A percentile compares a stretch with the other conserved stretches of the same genome.
These are phyloP conservation scores for Toxotes jaculatrix DNA, from an alignment of 2,113 vertebrate species.

Conservation along the genomic window DNA sequence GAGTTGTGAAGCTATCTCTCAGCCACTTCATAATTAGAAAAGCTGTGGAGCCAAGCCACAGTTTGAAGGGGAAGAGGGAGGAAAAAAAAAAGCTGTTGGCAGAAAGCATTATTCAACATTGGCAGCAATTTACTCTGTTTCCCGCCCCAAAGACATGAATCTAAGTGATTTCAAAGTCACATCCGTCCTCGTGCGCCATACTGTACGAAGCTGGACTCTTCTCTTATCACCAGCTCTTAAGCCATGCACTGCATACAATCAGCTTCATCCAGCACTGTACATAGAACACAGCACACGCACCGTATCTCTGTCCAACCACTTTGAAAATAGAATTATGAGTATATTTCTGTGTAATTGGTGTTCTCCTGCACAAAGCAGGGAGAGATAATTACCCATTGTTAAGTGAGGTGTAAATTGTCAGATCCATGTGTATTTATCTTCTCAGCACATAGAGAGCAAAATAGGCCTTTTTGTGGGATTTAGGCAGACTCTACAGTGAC, in stretches of 20 bases:
- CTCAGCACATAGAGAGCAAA: constrained; percentile 41
- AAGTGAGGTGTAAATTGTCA: constrained; percentile 66
- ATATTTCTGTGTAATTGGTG: constrained; percentile 63
- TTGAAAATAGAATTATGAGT: constrained; percentile 60
- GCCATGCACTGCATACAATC: constrained; percentile 13
- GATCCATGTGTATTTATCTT: constrained; percentile 65
- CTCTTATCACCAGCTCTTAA: constrained; percentile 50
- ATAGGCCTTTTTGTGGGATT: constrained; percentile 35
- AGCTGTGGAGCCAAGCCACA: constrained; percentile 66
- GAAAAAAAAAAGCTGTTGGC: constrained; percentile 62
- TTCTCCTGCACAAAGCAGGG: constrained; percentile 55
- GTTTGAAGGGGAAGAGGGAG: constrained; percentile 58
- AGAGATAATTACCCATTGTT: constrained; percentile 76
- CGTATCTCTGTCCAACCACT: constrained; percentile 16
- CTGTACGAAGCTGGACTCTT: constrained; percentile 58
- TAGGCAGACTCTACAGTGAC: constrained; percentile 9
- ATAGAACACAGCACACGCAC: not conserved
- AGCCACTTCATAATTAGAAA: constrained; percentile 76
- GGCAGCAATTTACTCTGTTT: constrained; percentile 71
- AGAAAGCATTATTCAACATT: constrained; percentile 78
- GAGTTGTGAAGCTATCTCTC: constrained; percentile 67
- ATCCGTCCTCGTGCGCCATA: constrained; percentile 49
- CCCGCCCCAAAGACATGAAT: constrained; percentile 74
- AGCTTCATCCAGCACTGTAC: constrained; percentile 27
- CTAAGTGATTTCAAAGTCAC: constrained; percentile 72